Evolutionary conservation across 2,113 vertebrate species (phyloP), one percentile per base, ranked within the genome.

Genomic region (Dryoscopus gambensis): DNA sequence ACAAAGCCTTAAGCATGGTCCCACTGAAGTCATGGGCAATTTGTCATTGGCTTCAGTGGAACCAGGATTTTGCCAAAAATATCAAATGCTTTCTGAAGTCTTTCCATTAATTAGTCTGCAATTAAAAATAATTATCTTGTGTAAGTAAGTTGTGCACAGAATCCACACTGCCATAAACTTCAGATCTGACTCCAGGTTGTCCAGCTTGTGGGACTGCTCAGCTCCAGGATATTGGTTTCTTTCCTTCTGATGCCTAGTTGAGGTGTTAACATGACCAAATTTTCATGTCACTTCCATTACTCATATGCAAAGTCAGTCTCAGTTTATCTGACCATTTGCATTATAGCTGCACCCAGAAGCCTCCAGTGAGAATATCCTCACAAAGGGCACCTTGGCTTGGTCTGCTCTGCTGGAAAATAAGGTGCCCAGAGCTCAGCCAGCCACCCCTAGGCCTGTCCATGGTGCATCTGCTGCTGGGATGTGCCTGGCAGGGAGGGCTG

Each of bases 1-100:
- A 65, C 49, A 94, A 85, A 95, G 79, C 63, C 82, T 91, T 67
- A 64, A 90, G 33, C 40, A 5, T n/a, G 30, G 56, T 86, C n/a
- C 33, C 64, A 71, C 14, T 90, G 85, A 94, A 94, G 56, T 82
- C 60, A 49, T 30, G 44, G 40, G 28, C 3, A 8, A 75, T 87
- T 91, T 95, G 56, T 87, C 69, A 71, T 7, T 71, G 76, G 57
- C 28, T 84, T 89, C 69, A 82, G 37, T 46, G 46, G 37, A 65
- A 82, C 40, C 33, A 28, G n/a, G 30, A 82, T 93, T 94, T 93
- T 87, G 88, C 76, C 88, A 96, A 92, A 92, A 94, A 78, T 57
- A 90, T 80, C 79, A 88, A 92, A 90, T 73, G 15, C 15, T 81
- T 92, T 96, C 62, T 95, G 65, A 96, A 94, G 65, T 69, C 49